Percentiles rank a stretch among this genome's conserved stretches.
phyloP scores from a whole-genome alignment of 1,140 invertebrate genomes.

The Zaprionus davidi region DNA sequence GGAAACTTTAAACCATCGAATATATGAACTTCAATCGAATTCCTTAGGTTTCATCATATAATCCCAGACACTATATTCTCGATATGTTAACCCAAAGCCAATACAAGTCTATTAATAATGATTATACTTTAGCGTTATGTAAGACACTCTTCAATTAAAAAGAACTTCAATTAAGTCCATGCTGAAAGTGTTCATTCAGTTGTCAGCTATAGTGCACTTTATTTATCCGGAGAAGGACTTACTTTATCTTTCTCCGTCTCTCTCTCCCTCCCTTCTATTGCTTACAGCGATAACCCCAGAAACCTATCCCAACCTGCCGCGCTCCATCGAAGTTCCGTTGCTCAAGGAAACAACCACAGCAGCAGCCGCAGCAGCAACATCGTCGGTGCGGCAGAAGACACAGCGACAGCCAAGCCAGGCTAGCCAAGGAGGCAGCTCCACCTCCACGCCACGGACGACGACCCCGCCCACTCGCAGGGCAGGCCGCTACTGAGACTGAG shows the following conservation, averaged over 20 bases:
- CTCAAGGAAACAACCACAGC: conserved; percentile 33
- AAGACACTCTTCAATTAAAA: neutral
- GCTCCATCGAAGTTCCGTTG: conserved; percentile 77
- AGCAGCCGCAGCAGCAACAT: neutral
- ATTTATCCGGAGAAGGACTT: neutral
- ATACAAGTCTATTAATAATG: too few relatives aligned
- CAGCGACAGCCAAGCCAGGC: conserved; percentile 7
- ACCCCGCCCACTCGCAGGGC: conserved; percentile 39
- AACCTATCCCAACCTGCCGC: conserved; percentile 74
- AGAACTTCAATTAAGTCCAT: neutral
- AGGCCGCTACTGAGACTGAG: conserved; percentile 44
- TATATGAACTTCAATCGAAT: too few relatives aligned
- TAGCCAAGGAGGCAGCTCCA: neutral
- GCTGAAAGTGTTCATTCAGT: neutral
- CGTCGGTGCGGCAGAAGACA: conserved; percentile 3
- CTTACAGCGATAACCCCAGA: conserved; percentile 75
- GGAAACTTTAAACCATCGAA: too few relatives aligned
- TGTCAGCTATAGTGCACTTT: neutral
- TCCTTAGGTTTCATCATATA: too few relatives aligned
- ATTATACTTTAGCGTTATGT: too few relatives aligned
- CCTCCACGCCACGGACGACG: neutral
- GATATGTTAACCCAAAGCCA: too few relatives aligned
- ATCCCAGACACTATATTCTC: too few relatives aligned
- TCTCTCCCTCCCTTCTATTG: neutral
- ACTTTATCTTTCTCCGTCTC: neutral